Conservation (phyloP, 2,113 vertebrate species). For the Stercorarius parasiticus region DNA sequence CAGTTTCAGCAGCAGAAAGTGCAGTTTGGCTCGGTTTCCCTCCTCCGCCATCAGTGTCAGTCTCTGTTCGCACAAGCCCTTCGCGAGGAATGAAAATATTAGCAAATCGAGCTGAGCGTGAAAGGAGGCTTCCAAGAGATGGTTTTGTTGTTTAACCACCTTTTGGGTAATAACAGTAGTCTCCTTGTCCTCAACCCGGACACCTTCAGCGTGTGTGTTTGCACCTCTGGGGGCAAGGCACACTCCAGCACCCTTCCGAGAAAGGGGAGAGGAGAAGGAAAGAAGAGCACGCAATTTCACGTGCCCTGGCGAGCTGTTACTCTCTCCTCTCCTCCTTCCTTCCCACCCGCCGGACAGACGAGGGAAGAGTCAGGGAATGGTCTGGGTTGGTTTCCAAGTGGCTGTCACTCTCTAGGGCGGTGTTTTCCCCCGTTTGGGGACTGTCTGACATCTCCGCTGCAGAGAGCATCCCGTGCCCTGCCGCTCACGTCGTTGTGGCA, state of each 20-base stretch:
- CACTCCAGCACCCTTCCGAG: not conserved
- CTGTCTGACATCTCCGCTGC: not conserved
- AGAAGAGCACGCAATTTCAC: not conserved
- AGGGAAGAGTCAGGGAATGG: not conserved
- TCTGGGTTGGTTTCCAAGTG: not conserved
- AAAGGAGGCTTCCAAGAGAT: not conserved
- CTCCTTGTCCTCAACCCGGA: not conserved
- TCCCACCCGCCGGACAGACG: not conserved
- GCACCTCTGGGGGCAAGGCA: not conserved
- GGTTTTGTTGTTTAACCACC: not conserved
- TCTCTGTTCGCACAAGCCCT: not conserved
- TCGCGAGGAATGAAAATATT: not conserved
- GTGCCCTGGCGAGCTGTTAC: not conserved
- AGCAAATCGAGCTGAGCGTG: not conserved
- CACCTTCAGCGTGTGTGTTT: not conserved
- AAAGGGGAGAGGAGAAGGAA: not conserved
- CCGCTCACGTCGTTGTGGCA: fast-evolving
- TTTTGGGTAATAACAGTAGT: not conserved
- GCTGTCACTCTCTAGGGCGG: not conserved
- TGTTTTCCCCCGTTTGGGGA: not conserved
- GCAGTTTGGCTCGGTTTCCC: not conserved
- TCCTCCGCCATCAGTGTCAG: not conserved
- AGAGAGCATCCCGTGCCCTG: not conserved
- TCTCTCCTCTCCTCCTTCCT: not conserved
- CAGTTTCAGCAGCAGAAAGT: not conserved